phyloP scores from a whole-genome alignment of 2,797 vertebrate species.

The Lacerta viridis region DNA sequence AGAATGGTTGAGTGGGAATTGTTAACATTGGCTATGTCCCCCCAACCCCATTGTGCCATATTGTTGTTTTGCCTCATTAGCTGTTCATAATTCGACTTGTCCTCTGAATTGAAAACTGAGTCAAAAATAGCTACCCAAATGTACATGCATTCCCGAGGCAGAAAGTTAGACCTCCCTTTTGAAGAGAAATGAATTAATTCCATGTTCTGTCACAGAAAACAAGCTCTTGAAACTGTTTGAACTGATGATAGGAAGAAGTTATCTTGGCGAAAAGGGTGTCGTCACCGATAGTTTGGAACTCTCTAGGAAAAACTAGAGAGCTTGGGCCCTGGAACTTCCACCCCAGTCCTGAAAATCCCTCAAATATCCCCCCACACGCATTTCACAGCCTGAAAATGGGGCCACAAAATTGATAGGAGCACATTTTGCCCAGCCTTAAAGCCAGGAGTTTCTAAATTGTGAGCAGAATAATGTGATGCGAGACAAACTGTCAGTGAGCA shows the following conservation, averaged over 20 bases:
- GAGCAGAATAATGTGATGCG: background rate
- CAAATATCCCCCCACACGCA: background rate
- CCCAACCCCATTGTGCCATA: background rate
- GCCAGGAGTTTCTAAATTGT: background rate
- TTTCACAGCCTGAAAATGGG: too few species aligned
- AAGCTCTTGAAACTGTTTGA: background rate
- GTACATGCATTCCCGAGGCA: background rate
- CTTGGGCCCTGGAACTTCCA: background rate
- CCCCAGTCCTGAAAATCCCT: background rate
- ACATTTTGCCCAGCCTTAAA: too few species aligned
- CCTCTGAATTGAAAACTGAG: background rate
- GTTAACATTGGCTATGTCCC: background rate
- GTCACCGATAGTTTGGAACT: background rate
- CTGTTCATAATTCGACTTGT: background rate
- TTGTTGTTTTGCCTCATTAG: background rate
- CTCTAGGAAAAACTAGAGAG: too few species aligned
- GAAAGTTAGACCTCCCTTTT: background rate
- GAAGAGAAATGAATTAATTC: slow-evolving; percentile 30
- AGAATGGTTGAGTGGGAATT: background rate
- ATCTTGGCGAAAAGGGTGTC: background rate
- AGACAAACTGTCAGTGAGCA: background rate
- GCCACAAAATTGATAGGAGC: too few species aligned
- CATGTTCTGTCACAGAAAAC: background rate
- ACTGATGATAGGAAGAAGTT: background rate
- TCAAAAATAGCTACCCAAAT: slow-evolving; percentile 17